These are phyloP conservation scores for Lerema accius DNA, from an alignment of 1,140 invertebrate genomes.

Conservation along the genomic window DNA sequence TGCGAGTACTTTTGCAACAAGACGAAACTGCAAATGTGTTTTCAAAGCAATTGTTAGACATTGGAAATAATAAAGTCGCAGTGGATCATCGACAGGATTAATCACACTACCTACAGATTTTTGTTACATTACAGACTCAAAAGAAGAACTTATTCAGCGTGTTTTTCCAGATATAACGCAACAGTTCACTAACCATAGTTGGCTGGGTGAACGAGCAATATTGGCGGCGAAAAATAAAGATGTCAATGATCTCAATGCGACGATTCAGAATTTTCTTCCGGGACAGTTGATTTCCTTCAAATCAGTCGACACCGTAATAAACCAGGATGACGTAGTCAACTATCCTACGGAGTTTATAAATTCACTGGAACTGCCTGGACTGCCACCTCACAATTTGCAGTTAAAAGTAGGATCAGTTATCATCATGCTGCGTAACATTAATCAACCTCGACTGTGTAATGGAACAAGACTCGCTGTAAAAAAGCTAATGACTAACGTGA, in stretches of 20 bases:
- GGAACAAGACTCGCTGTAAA: slow-evolving; percentile 11
- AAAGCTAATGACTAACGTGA: slow-evolving; percentile 11
- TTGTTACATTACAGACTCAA: slow-evolving; percentile 6
- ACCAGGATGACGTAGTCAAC: slow-evolving; percentile 6
- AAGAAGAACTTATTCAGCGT: slow-evolving; percentile 17
- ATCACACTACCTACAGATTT: slow-evolving; percentile 5
- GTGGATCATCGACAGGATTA: slow-evolving; percentile 21
- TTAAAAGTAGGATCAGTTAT: slow-evolving; percentile 6
- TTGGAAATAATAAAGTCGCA: slow-evolving; percentile 49
- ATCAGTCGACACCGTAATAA: slow-evolving; percentile 25
- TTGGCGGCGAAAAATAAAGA: slow-evolving; percentile 32
- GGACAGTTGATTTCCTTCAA: slow-evolving; percentile 29
- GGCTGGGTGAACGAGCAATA: slow-evolving; percentile 26
- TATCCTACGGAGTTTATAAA: slow-evolving; percentile 17
- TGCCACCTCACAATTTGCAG: slow-evolving; percentile 10
- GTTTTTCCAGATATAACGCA: slow-evolving; percentile 16
- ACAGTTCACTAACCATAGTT: no score
- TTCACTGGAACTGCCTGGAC: slow-evolving; percentile 10
- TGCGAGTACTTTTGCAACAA: no score
- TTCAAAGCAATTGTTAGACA: slow-evolving; percentile 47
- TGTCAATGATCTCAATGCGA: slow-evolving; percentile 26
- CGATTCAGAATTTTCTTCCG: slow-evolving; percentile 19
- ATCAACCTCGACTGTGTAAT: slow-evolving; percentile 25
- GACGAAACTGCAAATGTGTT: no score
- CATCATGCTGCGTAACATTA: slow-evolving; percentile 18